Base-by-base conservation (phyloP, 2,113 vertebrate genomes). In the Microtus richardsoni region DNA sequence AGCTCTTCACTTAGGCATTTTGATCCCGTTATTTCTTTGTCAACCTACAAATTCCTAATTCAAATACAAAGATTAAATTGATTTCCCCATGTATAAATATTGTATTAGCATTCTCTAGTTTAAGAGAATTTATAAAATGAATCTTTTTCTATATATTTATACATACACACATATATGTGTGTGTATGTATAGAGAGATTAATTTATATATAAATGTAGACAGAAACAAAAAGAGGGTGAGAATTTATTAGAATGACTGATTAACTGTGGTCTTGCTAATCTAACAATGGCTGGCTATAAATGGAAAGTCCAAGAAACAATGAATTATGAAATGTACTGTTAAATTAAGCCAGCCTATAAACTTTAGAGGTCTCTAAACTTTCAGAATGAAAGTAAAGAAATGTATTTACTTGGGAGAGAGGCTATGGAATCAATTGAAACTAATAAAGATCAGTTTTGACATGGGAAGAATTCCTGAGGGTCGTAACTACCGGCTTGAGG, bases 201-300 rank as follows among this genome's bases (percentile, higher is more conserved):
- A 49, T 6, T 28, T 16, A 49, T 1, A 44, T 24, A 12, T 11
- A 74, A 0, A 14, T 24, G 39, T 2, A 75, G 5, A 28, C 2
- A 11, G 16, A 7, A 9, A 70, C 33, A n/a, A 6, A 70, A 14
- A 70, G 8, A 21, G 30, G 19, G 75, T 58, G 54, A 58, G 47
- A 1, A 49, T 77, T 49, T 77, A 49, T 17, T 49, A 30, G 1
- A 77, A 49, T 49, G 47, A 49, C 21, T 78, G 17, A 49, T 16
- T 19, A 1, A 13, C 6, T 78, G 7, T 78, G 44, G 7, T 28
- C 75, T 78, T 49, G 44, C 8, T 78, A 78, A 79, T 79, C 16
- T 30, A 78, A 21, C 16, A 19, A 33, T 36, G 9, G 2, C 30
- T 79, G 30, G 7, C 4, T 33, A 79, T 36, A 8, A n/a, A 80